Evolutionary conservation across 2,888 invertebrate genomes (phyloP), one percentile per base, ranked within the genome.

Genomic region (Flexamia atlantica): DNA sequence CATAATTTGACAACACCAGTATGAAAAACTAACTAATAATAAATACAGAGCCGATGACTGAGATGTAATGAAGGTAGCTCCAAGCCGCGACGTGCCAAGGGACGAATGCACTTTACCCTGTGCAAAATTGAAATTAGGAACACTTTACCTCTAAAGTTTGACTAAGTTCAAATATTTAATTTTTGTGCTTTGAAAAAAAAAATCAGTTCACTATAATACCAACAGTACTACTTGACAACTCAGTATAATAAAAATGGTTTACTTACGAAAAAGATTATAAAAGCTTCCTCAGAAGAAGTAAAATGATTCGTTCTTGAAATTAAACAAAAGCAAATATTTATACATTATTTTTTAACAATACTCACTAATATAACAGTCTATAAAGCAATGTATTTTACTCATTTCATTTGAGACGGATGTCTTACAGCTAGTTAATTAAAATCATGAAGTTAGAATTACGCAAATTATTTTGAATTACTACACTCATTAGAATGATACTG

Each of bases 11-110:
- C 72, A 72, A 72, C 72, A 72, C 72, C 72, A 72, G 72, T 72
- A 72, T 72, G 72, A 72, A 72, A 64, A 72, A 72, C 72, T 72
- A 72, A 72, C 72, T 72, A 72, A 72, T 72, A 72, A 72, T 72
- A 72, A 72, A 72, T 72, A 72, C 42, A 40, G 36, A 72, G 40
- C 72, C 25, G 72, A 72, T 72, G 72, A 72, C 20, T 72, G 72
- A 72, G 40, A 40, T 72, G 72, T 42, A 23, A 42, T 72, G 72
- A 68, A 68, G 68, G 17, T 68, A n/a, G 68, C 20, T 72, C 23
- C 64, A 28, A 42, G 40, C 72, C 42, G 32, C 17, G 7, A 23
- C 40, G 23, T 14, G 25, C 14, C 20, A 20, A n/a, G 32, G 72
- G 72, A 72, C 72, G 36, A 72, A 40, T 64, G 72, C 72, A 72